phyloP scores from a whole-genome alignment of 2,797 vertebrate species.

The Ctenopoma kingsleyae region DNA sequence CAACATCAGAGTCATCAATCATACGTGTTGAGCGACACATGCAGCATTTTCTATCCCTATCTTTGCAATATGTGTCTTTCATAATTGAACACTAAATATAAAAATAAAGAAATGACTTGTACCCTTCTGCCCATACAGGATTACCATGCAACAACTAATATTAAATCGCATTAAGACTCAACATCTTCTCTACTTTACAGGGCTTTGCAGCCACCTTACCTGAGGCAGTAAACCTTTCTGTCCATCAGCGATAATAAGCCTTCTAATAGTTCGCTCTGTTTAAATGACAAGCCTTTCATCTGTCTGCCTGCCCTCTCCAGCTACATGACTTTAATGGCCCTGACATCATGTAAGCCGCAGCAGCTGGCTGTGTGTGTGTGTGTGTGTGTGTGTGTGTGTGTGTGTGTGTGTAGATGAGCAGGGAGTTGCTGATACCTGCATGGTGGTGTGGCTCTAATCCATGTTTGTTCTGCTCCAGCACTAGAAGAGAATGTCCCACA shows the following conservation, averaged over 20 bases:
- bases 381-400: slow-evolving; percentile 41
- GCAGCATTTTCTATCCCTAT: background rate
- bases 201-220: slow-evolving; percentile 46
- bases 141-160: background rate
- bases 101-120: background rate
- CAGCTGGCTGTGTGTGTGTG: slow-evolving; percentile 67
- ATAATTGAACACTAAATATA: slow-evolving; percentile 3
- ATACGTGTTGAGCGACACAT: slow-evolving; percentile 3
- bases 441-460: slow-evolving; percentile 79
- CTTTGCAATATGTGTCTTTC: slow-evolving; percentile 1
- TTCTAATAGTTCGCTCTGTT: slow-evolving; percentile 66
- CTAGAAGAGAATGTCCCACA: slow-evolving; percentile 73
- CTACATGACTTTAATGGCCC: slow-evolving; percentile 79
- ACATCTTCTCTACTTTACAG: slow-evolving; percentile 10
- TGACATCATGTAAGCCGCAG: slow-evolving; percentile 79
- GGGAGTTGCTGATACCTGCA: slow-evolving; percentile 80
- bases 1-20: slow-evolving; percentile 37
- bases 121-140: background rate
- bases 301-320: slow-evolving; percentile 65
- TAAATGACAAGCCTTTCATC: slow-evolving; percentile 78
- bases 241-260: slow-evolving; percentile 66
- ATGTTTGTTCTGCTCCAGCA: slow-evolving; percentile 82
- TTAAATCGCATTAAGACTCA: background rate
- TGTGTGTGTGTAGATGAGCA: slow-evolving; percentile 38
- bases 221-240: slow-evolving; percentile 58